A percentile compares a stretch with the other conserved stretches of the same genome.
These are phyloP conservation scores for Thermophis baileyi DNA, from an alignment of 2,113 vertebrate species.

Conservation along the genomic window DNA sequence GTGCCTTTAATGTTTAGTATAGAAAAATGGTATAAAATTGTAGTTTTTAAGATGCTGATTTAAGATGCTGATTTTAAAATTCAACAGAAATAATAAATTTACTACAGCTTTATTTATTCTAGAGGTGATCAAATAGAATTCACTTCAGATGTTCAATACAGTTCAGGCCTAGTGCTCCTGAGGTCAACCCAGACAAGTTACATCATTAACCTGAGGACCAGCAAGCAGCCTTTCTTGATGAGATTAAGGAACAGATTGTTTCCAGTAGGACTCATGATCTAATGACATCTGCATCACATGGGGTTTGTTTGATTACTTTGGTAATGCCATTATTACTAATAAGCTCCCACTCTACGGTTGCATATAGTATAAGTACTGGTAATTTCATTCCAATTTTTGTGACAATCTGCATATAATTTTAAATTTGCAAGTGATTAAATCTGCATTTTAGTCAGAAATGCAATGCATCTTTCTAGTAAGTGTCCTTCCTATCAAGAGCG, in stretches of 20 bases:
- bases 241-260: not conserved
- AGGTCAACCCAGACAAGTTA: not conserved
- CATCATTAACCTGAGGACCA: not conserved
- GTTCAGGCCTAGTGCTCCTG: not conserved
- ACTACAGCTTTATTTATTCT: not conserved
- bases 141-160: not conserved
- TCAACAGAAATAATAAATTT: not conserved
- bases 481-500: not conserved
- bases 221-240: not conserved
- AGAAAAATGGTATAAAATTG: not conserved
- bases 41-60: not conserved
- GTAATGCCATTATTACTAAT: not conserved
- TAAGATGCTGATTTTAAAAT: not conserved
- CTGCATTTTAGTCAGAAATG: not conserved
- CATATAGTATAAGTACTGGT: not conserved
- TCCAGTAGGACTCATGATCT: not conserved
- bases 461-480: not conserved
- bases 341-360: not conserved
- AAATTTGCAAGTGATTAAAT: not conserved
- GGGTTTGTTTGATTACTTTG: not conserved
- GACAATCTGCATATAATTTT: not conserved
- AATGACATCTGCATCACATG: not conserved
- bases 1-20: not conserved
- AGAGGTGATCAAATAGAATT: not conserved
- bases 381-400: not conserved